phyloP scores from a whole-genome alignment of 2,888 invertebrate species.

The Tenthredo scrophulariae region DNA sequence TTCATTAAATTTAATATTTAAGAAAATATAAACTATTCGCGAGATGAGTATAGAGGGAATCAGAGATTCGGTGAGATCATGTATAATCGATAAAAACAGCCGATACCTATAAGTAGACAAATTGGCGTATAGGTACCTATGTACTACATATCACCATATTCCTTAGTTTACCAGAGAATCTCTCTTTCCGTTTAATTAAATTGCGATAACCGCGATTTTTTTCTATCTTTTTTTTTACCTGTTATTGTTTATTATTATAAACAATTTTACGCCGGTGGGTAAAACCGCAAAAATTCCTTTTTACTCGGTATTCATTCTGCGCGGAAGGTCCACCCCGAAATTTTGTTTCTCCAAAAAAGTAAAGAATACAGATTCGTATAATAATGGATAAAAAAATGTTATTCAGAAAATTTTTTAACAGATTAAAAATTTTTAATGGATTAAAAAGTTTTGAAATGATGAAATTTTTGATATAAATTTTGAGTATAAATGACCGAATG shows the following conservation, averaged over 20 bases:
- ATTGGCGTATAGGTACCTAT: neutral
- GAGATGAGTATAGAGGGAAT: neutral
- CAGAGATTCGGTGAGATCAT: neutral
- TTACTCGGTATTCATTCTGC: neutral
- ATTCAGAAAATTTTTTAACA: too few relatives aligned
- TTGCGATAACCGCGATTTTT: neutral
- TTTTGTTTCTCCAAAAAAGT: too few relatives aligned
- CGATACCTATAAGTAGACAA: neutral
- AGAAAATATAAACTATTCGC: neutral
- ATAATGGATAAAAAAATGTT: too few relatives aligned
- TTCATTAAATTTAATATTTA: neutral
- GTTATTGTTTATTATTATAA: neutral
- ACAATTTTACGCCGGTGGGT: neutral
- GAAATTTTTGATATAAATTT: neutral
- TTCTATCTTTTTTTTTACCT: neutral
- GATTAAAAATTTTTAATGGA: too few relatives aligned
- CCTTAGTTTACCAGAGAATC: constrained; percentile 23
- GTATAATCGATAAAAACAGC: constrained; percentile 15
- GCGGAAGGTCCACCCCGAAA: too few relatives aligned
- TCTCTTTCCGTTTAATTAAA: neutral
- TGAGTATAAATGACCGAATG: neutral
- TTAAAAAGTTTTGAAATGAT: neutral
- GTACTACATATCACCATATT: neutral
- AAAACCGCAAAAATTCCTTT: neutral
- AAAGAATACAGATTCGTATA: too few relatives aligned